phyloP scores from a whole-genome alignment of 2,888 invertebrate species.

The Nemoura dubitans region DNA sequence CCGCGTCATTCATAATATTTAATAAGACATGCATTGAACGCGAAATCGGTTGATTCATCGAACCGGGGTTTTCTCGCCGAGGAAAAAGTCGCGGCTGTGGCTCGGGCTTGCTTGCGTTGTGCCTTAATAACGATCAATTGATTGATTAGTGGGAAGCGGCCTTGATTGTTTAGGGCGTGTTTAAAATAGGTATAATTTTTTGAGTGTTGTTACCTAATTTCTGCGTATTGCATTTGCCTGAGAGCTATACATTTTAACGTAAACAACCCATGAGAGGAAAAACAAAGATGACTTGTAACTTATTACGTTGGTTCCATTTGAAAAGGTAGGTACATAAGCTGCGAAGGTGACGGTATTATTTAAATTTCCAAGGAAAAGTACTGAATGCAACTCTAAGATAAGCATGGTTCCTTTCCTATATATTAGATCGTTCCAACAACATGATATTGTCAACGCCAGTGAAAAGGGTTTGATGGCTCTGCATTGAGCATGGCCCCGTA shows the following conservation, averaged over 20 bases:
- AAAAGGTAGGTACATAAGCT: no score
- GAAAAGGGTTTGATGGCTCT: no score
- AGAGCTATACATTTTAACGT: neutral
- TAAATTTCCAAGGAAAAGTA: neutral
- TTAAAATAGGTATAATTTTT: neutral
- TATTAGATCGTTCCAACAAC: no score
- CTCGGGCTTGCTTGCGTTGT: neutral
- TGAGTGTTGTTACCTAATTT: neutral
- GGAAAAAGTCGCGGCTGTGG: neutral
- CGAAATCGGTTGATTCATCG: neutral
- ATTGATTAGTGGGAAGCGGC: neutral
- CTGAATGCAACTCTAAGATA: neutral
- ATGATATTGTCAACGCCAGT: no score
- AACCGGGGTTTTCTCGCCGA: neutral
- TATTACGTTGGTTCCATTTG: no score
- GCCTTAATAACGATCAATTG: neutral
- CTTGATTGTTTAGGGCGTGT: neutral
- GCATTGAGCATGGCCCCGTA: no score
- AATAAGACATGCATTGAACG: neutral
- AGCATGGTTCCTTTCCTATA: no score
- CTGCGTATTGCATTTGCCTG: neutral
- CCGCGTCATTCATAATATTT: neutral
- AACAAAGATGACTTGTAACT: neutral
- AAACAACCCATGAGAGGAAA: neutral
- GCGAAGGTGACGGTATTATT: neutral